Evolutionary conservation across 2,113 vertebrate species (phyloP).

Genomic region (Tinamus guttatus): DNA sequence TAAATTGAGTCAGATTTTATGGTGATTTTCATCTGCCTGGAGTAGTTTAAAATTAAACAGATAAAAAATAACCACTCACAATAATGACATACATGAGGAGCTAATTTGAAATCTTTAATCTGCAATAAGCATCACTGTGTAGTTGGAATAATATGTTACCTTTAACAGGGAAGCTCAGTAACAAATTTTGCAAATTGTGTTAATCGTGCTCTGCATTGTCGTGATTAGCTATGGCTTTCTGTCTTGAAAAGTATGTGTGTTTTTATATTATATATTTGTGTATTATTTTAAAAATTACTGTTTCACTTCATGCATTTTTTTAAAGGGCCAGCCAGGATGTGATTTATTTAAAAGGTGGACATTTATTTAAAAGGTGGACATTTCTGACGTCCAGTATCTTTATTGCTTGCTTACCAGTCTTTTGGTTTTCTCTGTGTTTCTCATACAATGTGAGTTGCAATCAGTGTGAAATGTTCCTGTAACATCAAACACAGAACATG

Average conservation of each 20-base stretch:
- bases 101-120: slow-evolving; percentile 67
- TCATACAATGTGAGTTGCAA: slow-evolving; percentile 16
- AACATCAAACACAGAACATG: background rate
- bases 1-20: slow-evolving; percentile 66
- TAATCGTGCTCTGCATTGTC: slow-evolving; percentile 48
- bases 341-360: background rate
- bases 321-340: background rate
- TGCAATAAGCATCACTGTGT: slow-evolving; percentile 58
- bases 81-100: slow-evolving; percentile 60
- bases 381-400: background rate
- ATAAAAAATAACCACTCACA: slow-evolving; percentile 62
- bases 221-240: slow-evolving; percentile 63
- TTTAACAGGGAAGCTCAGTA: slow-evolving; percentile 56
- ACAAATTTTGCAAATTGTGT: slow-evolving; percentile 65
- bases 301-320: background rate
- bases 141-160: slow-evolving; percentile 54
- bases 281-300: background rate
- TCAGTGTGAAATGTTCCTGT: background rate
- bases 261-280: slow-evolving; percentile 13
- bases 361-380: slow-evolving; percentile 1
- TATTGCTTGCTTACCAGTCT: background rate
- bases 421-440: slow-evolving; percentile 10
- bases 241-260: background rate
- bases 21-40: slow-evolving; percentile 59
- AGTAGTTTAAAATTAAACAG: slow-evolving; percentile 66